phyloP scores from a whole-genome alignment of 2,113 vertebrate genomes.

The Crotalus helleri region DNA sequence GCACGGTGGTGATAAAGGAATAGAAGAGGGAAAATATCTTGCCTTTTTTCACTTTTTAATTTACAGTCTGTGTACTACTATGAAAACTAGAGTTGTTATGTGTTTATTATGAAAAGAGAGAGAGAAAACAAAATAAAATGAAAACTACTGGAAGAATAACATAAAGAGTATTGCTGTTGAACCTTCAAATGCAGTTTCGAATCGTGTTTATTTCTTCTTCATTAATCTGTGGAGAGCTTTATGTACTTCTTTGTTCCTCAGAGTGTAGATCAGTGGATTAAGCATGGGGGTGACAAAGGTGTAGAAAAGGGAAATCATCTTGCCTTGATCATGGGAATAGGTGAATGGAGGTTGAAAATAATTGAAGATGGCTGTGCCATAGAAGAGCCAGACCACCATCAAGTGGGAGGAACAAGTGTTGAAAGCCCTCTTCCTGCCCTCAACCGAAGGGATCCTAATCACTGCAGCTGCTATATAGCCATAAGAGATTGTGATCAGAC shows the following conservation, averaged over 20 bases:
- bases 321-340: conserved; percentile 4
- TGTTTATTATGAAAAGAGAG: too few species aligned
- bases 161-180: background rate
- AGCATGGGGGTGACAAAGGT: background rate
- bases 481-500: background rate
- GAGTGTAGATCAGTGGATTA: background rate
- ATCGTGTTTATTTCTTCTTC: background rate
- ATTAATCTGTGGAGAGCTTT: background rate
- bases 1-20: background rate
- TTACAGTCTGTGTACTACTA: too few species aligned
- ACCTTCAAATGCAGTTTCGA: background rate
- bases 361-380: conserved; percentile 16
- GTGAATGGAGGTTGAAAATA: conserved; percentile 19
- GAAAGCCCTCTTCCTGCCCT: conserved; percentile 15
- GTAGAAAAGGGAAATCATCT: conserved; percentile 38
- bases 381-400: conserved; percentile 21
- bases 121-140: too few species aligned
- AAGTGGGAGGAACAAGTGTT: conserved; percentile 25
- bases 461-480: conserved; percentile 7
- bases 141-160: too few species aligned
- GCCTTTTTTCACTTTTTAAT: background rate
- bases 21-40: conserved; percentile 40
- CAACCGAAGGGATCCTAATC: conserved; percentile 6
- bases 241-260: background rate
- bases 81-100: too few species aligned